phyloP scores from a whole-genome alignment of 2,888 invertebrate genomes.

The Nomada fucata region DNA sequence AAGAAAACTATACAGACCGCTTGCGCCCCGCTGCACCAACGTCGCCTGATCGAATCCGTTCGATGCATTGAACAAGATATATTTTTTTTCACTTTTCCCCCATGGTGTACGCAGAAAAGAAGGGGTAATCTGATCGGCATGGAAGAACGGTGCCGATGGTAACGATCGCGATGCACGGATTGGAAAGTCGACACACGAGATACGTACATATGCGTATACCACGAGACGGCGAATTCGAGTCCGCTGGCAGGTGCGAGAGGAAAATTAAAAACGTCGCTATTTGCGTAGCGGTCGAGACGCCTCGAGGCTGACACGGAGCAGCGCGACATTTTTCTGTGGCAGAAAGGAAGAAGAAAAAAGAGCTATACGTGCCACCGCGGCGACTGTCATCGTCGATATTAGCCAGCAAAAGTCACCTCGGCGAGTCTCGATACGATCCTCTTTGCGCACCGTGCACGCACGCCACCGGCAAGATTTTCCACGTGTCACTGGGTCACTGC shows the following conservation, averaged over 20 bases:
- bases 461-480: constrained; percentile 56
- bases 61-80: too few species aligned
- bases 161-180: not conserved
- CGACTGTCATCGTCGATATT: constrained; percentile 45
- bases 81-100: too few species aligned
- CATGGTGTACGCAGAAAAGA: too few species aligned
- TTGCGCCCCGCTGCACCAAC: too few species aligned
- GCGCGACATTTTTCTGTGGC: constrained; percentile 9
- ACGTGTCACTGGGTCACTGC: constrained; percentile 67
- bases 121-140: too few species aligned
- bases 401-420: constrained; percentile 33
- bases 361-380: constrained; percentile 14
- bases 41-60: too few species aligned
- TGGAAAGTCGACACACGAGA: not conserved
- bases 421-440: not conserved
- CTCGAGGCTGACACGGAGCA: not conserved
- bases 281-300: constrained; percentile 6
- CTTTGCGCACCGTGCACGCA: constrained; percentile 16
- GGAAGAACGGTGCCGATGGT: too few species aligned
- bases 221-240: too few species aligned
- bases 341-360: constrained; percentile 9
- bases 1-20: constrained; percentile 21
- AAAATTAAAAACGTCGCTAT: constrained; percentile 32
- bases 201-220: too few species aligned
- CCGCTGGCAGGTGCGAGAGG: constrained; percentile 15